Evolutionary conservation across 2,113 vertebrate species (phyloP).

Genomic region (Paratilapia polleni): DNA sequence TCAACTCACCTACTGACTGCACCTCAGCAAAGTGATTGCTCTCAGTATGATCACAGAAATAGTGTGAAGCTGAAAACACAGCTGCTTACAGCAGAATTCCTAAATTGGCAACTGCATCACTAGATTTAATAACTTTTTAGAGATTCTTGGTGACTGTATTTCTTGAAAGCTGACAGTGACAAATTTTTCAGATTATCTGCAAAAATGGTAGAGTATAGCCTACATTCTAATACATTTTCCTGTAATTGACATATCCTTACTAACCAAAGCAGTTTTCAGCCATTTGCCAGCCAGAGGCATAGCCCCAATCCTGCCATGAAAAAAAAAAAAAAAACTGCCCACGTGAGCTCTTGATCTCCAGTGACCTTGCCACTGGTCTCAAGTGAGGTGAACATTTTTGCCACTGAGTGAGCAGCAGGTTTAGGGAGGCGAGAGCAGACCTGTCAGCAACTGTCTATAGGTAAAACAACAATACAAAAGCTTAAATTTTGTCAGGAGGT

Average conservation of each 20-base stretch:
- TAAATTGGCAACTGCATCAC: conserved; percentile 50
- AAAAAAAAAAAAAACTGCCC: background rate
- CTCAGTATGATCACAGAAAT: conserved; percentile 51
- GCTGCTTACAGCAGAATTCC: conserved; percentile 52
- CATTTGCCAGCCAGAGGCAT: conserved; percentile 22
- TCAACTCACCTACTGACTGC: conserved; percentile 46
- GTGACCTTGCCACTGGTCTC: conserved; percentile 45
- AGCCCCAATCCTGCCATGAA: background rate
- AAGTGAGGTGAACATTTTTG: conserved; percentile 34
- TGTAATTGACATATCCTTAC: conserved; percentile 27
- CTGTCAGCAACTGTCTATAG: background rate
- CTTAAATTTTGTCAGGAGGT: rapidly evolving
- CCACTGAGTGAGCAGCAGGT: conserved; percentile 13
- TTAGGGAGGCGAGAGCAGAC: background rate
- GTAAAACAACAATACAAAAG: background rate
- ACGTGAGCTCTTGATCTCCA: conserved; percentile 31
- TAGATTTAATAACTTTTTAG: conserved; percentile 55
- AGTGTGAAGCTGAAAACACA: conserved; percentile 43
- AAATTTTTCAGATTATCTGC: conserved; percentile 34
- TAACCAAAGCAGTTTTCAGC: conserved; percentile 16
- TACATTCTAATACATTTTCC: conserved; percentile 26
- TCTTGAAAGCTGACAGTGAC: conserved; percentile 37
- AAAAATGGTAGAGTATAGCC: background rate
- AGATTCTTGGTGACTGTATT: conserved; percentile 40
- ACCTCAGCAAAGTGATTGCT: conserved; percentile 45